Evolutionary conservation across 2,888 invertebrate species (phyloP).

Genomic region (Drosophila percnosoma): DNA sequence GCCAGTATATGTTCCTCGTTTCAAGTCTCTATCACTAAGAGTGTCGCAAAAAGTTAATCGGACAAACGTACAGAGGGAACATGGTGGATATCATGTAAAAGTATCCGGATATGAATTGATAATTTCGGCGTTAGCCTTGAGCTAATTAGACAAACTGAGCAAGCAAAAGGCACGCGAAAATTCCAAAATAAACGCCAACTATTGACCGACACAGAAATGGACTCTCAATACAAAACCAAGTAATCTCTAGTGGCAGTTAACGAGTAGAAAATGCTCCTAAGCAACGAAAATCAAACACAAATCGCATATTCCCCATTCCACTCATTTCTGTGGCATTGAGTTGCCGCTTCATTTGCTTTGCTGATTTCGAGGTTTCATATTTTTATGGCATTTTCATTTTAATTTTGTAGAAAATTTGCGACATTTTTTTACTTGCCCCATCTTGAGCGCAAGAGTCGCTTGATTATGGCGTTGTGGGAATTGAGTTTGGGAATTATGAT

Average conservation of each 20-base stretch:
- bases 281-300: background rate
- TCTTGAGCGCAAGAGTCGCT: slow-evolving; percentile 49
- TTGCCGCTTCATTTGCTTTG: slow-evolving; percentile 70
- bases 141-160: background rate
- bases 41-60: background rate
- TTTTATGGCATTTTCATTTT: slow-evolving; percentile 68
- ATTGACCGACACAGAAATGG: background rate
- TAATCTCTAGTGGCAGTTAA: slow-evolving; percentile 19
- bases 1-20: background rate
- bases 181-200: background rate
- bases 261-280: slow-evolving; percentile 1
- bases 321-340: slow-evolving; percentile 2
- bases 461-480: slow-evolving; percentile 74
- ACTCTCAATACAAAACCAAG: background rate
- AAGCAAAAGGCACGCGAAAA: no score
- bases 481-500: slow-evolving; percentile 77
- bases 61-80: background rate
- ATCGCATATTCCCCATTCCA: background rate
- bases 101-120: background rate
- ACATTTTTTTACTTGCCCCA: slow-evolving; percentile 28
- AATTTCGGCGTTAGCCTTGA: background rate
- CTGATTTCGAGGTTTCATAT: slow-evolving; percentile 70
- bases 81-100: no score
- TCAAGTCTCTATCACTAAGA: background rate
- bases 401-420: slow-evolving; percentile 60